Percentiles rank a stretch among this genome's conserved stretches.
These are phyloP conservation scores for Probosciger aterrimus DNA, from an alignment of 2,113 vertebrate species.

Conservation along the genomic window DNA sequence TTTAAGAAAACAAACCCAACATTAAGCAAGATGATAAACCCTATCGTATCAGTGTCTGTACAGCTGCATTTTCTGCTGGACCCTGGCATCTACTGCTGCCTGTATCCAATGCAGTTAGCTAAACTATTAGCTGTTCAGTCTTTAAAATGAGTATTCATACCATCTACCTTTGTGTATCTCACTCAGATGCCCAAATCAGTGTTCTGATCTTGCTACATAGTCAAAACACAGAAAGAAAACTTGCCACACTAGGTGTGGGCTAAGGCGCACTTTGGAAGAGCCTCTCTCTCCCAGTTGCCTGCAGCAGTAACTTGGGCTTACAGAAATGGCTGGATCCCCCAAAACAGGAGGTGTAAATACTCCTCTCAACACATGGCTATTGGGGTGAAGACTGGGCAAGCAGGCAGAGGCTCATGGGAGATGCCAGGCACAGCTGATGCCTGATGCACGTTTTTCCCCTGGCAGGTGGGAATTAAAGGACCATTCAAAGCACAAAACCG, in stretches of 20 bases:
- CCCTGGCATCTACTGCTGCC: neutral
- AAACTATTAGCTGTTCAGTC: neutral
- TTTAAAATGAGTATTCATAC: neutral
- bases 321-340: neutral
- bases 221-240: neutral
- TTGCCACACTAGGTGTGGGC: neutral
- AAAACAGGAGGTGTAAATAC: accelerated
- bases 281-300: neutral
- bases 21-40: neutral
- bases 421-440: accelerated
- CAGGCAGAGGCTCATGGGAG: neutral
- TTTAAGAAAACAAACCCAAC: neutral
- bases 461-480: neutral
- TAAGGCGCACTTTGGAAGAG: neutral
- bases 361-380: accelerated
- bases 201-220: neutral
- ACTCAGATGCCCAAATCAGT: neutral
- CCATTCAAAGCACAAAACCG: neutral
- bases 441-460: neutral
- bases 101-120: neutral
- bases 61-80: neutral
- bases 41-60: neutral
- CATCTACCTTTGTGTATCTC: neutral
- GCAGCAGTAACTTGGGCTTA: neutral
- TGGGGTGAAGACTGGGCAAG: neutral